Base-by-base conservation (phyloP, 2,888 invertebrate genomes). In the Drosophila mulleri region DNA sequence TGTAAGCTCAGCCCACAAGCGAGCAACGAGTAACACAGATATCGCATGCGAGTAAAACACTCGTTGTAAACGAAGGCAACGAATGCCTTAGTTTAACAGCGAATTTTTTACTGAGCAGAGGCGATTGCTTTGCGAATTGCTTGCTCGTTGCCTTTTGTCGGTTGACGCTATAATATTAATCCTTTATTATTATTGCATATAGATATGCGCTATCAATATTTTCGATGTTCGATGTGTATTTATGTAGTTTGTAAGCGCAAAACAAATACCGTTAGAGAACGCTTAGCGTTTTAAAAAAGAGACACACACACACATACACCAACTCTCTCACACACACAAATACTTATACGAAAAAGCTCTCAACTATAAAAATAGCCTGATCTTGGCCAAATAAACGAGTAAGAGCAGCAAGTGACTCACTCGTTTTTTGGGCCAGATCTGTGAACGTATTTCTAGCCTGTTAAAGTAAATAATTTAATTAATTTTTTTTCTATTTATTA, bases 171-270 rank as follows among this genome's bases (percentile, higher is more conserved):
- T 65, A 56, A 52, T 45, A 66, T 66, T 72, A 67, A 62, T 64
- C 68, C 42, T 66, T 65, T 62, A 76, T 72, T 82, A 75, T 76
- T 78, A 82, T 50, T 78, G 66, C 68, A 61, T 76, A 75, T 65
- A 65, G 62, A 53, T 68, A 65, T 77, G 73, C 80, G 66, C 73
- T 76, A 73, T 72, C 61, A 80, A 84, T 89, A 89, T 89, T 85
- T 84, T 85, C 87, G 89, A 89, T 89, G 89, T 89, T 88, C 70
- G 70, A 89, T 88, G 88, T 85, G 85, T 89, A 84, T 88, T 85
- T 85, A 87, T 85, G 67, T 87, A 88, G 88, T 89, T 82, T 52
- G 82, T 88, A 89, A 87, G 88, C 75, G 72, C 71, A 70, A 72
- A 54, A 88, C 64, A 67, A 72, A 85, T 23, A 64, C 83, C 86